Base-by-base conservation (phyloP, 2,888 invertebrate genomes). In the Limnephilus auricula region DNA sequence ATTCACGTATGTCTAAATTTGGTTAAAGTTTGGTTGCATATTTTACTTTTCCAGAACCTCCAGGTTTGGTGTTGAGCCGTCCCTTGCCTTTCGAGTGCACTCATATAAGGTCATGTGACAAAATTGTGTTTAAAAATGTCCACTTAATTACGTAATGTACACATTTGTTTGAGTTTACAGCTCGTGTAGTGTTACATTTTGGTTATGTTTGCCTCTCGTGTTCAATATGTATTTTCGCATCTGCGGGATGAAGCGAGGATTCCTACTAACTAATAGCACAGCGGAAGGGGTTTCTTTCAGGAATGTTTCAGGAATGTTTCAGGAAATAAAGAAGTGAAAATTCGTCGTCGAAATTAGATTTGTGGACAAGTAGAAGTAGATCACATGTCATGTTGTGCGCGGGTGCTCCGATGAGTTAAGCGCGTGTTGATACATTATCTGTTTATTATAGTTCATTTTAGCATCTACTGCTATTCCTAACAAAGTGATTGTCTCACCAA, bases 111-210 rank as follows among this genome's bases (percentile, higher is more conserved):
- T 92, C 92, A 92, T 92, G 92, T 92, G 92, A 92, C 92, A 92
- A 91, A 87, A 92, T 92, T 91, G 91, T 92, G 91, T 92, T 92
- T 92, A 92, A 92, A 92, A 92, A 92, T 92, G 92, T 92, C 92
- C 89, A 90, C 92, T 91, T 79, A 89, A 90, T 92, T 92, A 92
- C 92, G 92, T 92, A 92, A 92, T 92, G 91, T 92, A 92, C 92
- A 92, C 92, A 92, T 90, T 91, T 89, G 92, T 90, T 92, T 90
- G 37, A 91, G 91, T 89, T 92, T 91, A 80, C 91, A 89, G 91
- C 91, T 92, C 92, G 92, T 91, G 91, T 91, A 89, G 90, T 92
- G 92, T 90, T 91, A 92, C 91, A 92, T 82, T 91, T 92, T 90
- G 92, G 92, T 92, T 92, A 92, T 92, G 92, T 92, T 91, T 65